Evolutionary conservation across 2,888 invertebrate genomes (phyloP).

Genomic region (Syrphus vitripennis): DNA sequence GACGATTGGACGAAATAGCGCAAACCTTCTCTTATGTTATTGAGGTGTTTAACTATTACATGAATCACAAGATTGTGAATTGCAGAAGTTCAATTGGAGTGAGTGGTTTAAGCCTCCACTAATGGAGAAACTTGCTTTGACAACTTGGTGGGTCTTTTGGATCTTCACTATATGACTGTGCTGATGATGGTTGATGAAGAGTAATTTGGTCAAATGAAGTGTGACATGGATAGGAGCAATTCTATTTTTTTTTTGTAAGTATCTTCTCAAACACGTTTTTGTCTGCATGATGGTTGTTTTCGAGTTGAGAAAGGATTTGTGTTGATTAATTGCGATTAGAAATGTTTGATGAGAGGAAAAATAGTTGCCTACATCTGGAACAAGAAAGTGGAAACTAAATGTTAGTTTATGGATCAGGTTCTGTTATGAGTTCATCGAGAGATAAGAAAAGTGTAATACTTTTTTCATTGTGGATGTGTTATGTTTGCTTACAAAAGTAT

Average conservation of each 20-base stretch:
- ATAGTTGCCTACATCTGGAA: neutral
- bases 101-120: neutral
- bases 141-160: no score
- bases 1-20: no score
- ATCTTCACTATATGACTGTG: neutral
- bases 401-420: neutral
- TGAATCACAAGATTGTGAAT: neutral
- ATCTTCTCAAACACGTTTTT: neutral
- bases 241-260: no score
- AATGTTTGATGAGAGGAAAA: neutral
- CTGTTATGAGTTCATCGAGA: neutral
- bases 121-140: neutral
- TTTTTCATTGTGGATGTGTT: neutral
- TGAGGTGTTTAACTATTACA: constrained; percentile 17
- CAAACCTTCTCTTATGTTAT: neutral
- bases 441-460: constrained; percentile 6
- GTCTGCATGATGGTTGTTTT: neutral
- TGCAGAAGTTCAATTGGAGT: neutral
- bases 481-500: neutral
- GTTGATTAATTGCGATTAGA: constrained; percentile 14
- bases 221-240: constrained; percentile 1
- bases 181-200: neutral
- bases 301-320: neutral
- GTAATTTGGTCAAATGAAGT: neutral
- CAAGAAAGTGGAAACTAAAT: constrained; percentile 16